These are phyloP conservation scores for Poecilia gillii DNA, from an alignment of 2,797 vertebrate genomes.

Conservation along the genomic window DNA sequence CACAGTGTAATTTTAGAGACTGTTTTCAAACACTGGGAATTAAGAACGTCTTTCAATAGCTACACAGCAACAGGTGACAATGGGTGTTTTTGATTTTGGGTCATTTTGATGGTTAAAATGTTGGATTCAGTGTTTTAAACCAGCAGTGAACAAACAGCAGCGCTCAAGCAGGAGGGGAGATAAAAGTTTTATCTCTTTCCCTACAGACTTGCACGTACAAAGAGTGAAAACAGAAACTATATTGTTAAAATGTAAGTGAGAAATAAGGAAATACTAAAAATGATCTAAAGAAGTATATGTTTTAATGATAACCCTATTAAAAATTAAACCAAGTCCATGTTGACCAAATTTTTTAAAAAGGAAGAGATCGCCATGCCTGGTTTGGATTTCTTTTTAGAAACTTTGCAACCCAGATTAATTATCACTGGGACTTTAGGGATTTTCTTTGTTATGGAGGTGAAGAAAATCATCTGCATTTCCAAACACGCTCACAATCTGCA, in stretches of 20 bases:
- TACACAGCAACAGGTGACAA: background rate
- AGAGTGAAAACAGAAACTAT: background rate
- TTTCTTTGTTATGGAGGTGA: background rate
- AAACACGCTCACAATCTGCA: background rate
- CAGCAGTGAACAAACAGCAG: background rate
- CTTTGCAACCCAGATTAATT: background rate
- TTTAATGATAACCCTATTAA: background rate
- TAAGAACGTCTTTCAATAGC: background rate
- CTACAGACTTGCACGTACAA: background rate
- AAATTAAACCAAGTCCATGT: background rate
- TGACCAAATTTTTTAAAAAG: no score
- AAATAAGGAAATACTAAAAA: background rate
- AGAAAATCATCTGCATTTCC: background rate
- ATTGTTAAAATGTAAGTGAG: background rate
- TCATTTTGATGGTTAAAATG: background rate
- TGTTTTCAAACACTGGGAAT: background rate
- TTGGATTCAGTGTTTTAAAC: background rate
- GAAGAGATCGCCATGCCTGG: background rate
- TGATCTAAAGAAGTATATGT: background rate
- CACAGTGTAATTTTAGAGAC: background rate
- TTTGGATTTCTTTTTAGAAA: background rate
- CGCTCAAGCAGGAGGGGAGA: background rate
- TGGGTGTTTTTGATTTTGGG: background rate
- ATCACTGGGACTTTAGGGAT: background rate
- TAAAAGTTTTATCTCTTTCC: background rate